Evolutionary conservation across 2,113 vertebrate genomes (phyloP).

Genomic region (Morone saxatilis): DNA sequence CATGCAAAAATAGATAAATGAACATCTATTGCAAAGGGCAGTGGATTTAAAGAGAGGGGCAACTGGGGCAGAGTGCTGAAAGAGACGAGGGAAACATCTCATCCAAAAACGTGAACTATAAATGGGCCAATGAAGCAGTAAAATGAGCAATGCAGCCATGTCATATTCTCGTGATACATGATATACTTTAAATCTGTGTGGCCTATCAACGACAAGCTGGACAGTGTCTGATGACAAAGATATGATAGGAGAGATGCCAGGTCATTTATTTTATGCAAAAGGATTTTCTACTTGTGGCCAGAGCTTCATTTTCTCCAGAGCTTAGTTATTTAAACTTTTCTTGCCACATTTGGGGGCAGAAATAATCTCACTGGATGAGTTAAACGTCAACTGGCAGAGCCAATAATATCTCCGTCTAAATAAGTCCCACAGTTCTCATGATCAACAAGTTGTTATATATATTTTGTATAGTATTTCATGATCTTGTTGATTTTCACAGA

Average conservation of each 20-base stretch:
- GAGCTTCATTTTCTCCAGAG: not conserved
- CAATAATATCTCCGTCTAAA: not conserved
- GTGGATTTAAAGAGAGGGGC: conserved; percentile 70
- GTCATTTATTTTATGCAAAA: conserved; percentile 42
- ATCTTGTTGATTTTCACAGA: not conserved
- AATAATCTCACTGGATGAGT: conserved; percentile 1
- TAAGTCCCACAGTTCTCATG: not conserved
- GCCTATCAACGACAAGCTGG: conserved; percentile 33
- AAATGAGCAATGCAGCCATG: conserved; percentile 60
- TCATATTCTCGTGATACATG: conserved; percentile 49
- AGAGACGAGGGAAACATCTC: conserved; percentile 60
- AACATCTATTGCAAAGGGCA: conserved; percentile 80
- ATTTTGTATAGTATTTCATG: not conserved
- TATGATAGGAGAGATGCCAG: not conserved
- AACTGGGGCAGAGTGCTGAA: conserved; percentile 57
- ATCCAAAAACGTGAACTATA: conserved; percentile 69
- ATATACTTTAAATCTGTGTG: conserved; percentile 33
- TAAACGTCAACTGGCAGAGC: not conserved
- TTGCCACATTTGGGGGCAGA: not conserved
- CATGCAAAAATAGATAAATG: conserved; percentile 83
- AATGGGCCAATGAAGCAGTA: conserved; percentile 69
- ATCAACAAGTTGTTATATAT: not conserved
- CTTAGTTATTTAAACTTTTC: conserved; percentile 24
- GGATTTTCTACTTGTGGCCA: not conserved
- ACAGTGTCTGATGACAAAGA: conserved; percentile 50